Percentiles rank a stretch among this genome's conserved stretches.
Evolutionary conservation across 2,888 invertebrate genomes (phyloP).

Genomic region (Odontomyia ornata): DNA sequence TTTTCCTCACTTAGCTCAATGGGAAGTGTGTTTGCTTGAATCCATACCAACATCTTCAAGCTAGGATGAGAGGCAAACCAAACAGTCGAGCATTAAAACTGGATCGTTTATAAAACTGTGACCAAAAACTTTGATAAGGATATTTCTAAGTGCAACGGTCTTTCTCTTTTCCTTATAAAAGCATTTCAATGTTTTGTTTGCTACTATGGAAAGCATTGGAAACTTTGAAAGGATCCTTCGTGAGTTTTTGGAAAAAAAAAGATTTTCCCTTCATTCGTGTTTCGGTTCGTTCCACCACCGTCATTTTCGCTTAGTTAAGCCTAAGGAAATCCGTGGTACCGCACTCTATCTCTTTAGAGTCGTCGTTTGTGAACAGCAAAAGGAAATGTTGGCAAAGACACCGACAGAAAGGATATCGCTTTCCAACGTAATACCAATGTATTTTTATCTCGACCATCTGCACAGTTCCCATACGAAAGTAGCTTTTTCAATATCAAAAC

Average conservation of each 20-base stretch:
- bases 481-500: conserved; percentile 41
- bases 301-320: conserved; percentile 27
- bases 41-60: neutral
- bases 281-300: conserved; percentile 1
- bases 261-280: neutral
- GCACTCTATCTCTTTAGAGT: neutral
- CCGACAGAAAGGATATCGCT: conserved; percentile 17
- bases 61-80: conserved; percentile 17
- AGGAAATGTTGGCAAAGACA: conserved; percentile 7
- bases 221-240: conserved; percentile 15
- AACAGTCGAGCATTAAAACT: neutral
- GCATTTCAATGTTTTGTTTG: conserved; percentile 41
- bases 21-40: neutral
- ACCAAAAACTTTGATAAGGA: conserved; percentile 28
- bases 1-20: too few relatives aligned
- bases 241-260: neutral
- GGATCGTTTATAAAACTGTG: conserved; percentile 21
- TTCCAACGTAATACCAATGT: conserved; percentile 23
- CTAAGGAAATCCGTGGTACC: conserved; percentile 37
- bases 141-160: conserved; percentile 26
- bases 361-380: neutral
- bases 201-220: conserved; percentile 25
- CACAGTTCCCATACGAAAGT: conserved; percentile 35
- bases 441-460: conserved; percentile 36
- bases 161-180: conserved; percentile 1